phyloP scores from a whole-genome alignment of 2,797 vertebrate species.

The Lepus townsendii region DNA sequence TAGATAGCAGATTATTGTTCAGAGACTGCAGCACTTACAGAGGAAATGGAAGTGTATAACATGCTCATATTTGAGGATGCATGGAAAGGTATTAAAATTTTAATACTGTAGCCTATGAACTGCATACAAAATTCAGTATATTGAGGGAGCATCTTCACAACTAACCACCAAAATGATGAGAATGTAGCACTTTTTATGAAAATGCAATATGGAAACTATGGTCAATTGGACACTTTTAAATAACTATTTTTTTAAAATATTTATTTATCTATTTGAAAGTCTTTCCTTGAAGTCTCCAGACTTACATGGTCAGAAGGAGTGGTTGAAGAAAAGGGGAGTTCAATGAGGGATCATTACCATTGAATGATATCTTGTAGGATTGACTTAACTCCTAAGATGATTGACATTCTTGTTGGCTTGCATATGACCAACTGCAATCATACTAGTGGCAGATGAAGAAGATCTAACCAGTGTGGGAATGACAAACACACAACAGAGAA shows the following conservation, averaged over 20 bases:
- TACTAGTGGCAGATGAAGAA: constrained; percentile 39
- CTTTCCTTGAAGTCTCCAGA: not conserved
- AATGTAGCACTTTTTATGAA: constrained; percentile 53
- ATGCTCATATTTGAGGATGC: constrained; percentile 53
- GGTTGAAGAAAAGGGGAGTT: constrained; percentile 33
- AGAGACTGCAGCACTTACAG: constrained; percentile 35
- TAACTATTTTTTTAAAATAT: not conserved
- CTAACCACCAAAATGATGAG: not conserved
- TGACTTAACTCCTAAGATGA: constrained; percentile 62
- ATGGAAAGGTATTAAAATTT: constrained; percentile 59
- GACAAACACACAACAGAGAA: not conserved
- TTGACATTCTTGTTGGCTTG: constrained; percentile 9
- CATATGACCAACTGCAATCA: not conserved
- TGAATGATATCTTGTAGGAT: constrained; percentile 22
- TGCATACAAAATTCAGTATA: not conserved
- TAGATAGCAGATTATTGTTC: constrained; percentile 37
- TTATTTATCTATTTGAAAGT: too few relatives aligned
- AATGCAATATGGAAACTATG: not conserved
- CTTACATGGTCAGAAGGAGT: constrained; percentile 22
- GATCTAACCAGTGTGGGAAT: not conserved
- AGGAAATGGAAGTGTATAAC: constrained; percentile 40
- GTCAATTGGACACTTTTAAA: not conserved
- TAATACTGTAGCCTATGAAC: constrained; percentile 15
- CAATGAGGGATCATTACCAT: constrained; percentile 9
- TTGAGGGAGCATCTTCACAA: constrained; percentile 29